Evolutionary conservation across 2,888 invertebrate genomes (phyloP), one percentile per base, ranked within the genome.

Genomic region (Lordiphosa andalusiaca): DNA sequence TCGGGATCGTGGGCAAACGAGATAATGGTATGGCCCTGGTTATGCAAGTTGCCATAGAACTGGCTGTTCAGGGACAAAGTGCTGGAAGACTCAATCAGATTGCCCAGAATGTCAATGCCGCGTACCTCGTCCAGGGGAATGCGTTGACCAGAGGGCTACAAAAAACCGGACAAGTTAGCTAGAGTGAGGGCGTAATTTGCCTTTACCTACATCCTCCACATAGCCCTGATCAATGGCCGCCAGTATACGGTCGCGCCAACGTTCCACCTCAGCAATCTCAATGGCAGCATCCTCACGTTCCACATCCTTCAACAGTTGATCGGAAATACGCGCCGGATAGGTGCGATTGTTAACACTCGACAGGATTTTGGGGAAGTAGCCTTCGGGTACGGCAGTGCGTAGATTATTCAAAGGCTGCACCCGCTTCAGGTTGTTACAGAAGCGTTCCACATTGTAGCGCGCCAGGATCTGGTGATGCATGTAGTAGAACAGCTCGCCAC

Each of bases 1-100:
- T 95, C 95, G 0, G 96, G 96, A 88, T 96, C 96, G 85, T 96
- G 96, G 5, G 93, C 90, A 83, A 92, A 93, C 0, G 95, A 92
- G 63, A 96, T 92, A 75, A 94, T 90, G 16, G 94, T 92, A 81
- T 96, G 96, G 0, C 95, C 96, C 90, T 94, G 91, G 89, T 96
- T 96, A 88, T 96, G 96, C 41, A 95, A 77, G 87, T 95, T 93
- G 0, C 96, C 96, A 86, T 95, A 95, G 83, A 93, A 91, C 39
- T 90, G 90, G 0, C 90, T 89, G 89, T 95, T 95, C 5, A 92
- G 91, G 21, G 94, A 93, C 30, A 95, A 88, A 41, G 92, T 37
- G 33, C 66, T 90, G 38, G 93, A 92, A 0, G 94, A 91, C 89
- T 96, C 96, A 77, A 96, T 90, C 62, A 96, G 91, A 88, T 96